Conservation (phyloP, 2,113 vertebrate species). For the Azemiops feae region DNA sequence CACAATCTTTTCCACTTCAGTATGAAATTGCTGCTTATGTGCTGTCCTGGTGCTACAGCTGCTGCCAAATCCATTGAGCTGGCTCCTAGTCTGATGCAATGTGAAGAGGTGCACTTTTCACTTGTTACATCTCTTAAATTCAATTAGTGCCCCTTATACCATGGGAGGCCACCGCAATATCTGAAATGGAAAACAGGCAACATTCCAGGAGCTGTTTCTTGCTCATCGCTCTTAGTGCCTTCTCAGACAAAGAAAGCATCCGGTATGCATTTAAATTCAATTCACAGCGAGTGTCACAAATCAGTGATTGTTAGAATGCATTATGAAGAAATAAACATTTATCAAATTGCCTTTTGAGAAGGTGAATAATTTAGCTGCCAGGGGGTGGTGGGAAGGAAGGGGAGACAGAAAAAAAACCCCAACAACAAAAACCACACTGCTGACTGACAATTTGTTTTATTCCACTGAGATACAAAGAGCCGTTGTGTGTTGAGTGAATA, state of each 20-base stretch:
- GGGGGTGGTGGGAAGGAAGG: background rate
- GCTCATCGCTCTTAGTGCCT: constrained; percentile 30
- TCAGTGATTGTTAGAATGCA: constrained; percentile 62
- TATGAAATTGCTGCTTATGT: constrained; percentile 22
- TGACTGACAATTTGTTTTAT: constrained; percentile 71
- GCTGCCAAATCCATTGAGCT: background rate
- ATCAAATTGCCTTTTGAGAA: constrained; percentile 72
- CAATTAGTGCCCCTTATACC: constrained; percentile 57
- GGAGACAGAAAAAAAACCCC: constrained; percentile 36
- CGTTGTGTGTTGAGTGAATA: constrained; percentile 67
- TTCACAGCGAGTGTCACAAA: constrained; percentile 55
- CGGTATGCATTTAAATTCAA: constrained; percentile 59
- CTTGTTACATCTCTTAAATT: constrained; percentile 62
- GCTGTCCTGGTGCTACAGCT: constrained; percentile 16
- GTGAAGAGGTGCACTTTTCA: constrained; percentile 32
- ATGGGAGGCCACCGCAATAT: constrained; percentile 39
- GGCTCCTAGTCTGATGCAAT: constrained; percentile 12
- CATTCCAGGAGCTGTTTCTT: constrained; percentile 28
- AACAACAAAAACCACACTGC: constrained; percentile 59
- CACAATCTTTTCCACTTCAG: constrained; percentile 23
- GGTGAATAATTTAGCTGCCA: constrained; percentile 65
- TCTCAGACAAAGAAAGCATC: background rate
- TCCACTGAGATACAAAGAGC: constrained; percentile 58
- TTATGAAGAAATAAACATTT: constrained; percentile 75
- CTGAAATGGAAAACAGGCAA: constrained; percentile 41